Percentiles rank a stretch among this genome's conserved stretches.
Evolutionary conservation across 2,113 vertebrate genomes (phyloP).

Genomic region (Ciconia maguari): DNA sequence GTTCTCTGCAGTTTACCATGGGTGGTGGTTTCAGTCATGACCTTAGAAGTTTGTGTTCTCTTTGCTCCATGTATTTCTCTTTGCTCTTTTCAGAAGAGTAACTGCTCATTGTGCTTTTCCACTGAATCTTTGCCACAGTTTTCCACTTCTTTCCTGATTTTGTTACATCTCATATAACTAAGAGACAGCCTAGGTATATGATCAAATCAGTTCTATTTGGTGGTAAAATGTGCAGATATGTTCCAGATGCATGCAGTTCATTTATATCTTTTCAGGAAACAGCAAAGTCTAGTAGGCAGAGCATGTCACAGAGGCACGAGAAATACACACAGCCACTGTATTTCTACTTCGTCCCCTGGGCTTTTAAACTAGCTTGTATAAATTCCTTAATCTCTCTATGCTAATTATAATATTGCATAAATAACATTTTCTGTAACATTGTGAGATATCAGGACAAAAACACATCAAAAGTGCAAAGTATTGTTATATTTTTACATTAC

Average conservation of each 20-base stretch:
- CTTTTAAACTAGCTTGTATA: not conserved
- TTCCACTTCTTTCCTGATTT: not conserved
- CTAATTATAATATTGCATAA: not conserved
- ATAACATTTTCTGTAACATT: not conserved
- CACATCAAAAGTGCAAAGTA: not conserved
- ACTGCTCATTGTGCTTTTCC: not conserved
- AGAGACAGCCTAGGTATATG: not conserved
- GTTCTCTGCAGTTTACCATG: not conserved
- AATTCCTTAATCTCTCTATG: not conserved
- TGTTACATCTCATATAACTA: not conserved
- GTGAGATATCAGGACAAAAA: not conserved
- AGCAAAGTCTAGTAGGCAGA: not conserved
- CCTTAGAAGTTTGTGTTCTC: not conserved
- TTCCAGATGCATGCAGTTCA: not conserved
- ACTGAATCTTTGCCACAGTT: not conserved
- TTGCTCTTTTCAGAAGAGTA: not conserved
- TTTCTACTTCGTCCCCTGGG: not conserved
- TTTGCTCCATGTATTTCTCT: not conserved
- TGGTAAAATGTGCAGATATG: not conserved
- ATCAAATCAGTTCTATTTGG: not conserved
- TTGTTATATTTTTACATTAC: not conserved
- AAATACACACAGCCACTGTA: not conserved
- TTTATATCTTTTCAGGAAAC: not conserved
- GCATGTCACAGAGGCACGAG: not conserved
- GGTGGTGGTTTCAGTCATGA: conserved; percentile 1